phyloP scores from a whole-genome alignment of 1,140 invertebrate genomes.

The Theocolax elegans region DNA sequence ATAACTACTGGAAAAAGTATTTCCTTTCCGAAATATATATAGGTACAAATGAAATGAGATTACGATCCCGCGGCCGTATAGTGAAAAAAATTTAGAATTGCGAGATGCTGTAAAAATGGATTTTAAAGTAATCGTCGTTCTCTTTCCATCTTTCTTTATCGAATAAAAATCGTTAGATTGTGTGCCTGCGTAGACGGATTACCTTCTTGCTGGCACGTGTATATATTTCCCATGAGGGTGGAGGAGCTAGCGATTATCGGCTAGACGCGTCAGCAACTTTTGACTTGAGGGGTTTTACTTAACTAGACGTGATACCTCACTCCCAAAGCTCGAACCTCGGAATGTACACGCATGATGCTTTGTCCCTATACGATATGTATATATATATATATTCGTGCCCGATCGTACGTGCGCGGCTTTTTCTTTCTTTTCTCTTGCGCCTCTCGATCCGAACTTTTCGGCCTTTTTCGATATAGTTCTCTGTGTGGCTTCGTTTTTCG shows the following conservation, averaged over 20 bases:
- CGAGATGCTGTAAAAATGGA: slow-evolving; percentile 20
- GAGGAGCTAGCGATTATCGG: slow-evolving; percentile 7
- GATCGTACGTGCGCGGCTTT: too few relatives aligned
- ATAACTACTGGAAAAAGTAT: too few relatives aligned
- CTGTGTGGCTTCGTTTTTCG: too few relatives aligned
- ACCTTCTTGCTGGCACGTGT: not conserved
- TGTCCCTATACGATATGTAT: too few relatives aligned
- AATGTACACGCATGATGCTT: too few relatives aligned
- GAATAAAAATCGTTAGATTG: not conserved
- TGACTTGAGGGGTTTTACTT: not conserved
- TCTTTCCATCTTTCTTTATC: not conserved
- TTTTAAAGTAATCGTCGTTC: slow-evolving; percentile 11
- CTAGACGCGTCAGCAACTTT: slow-evolving; percentile 19
- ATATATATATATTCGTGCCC: too few relatives aligned
- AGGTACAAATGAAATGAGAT: too few relatives aligned
- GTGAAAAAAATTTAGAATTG: too few relatives aligned
- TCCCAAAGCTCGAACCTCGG: too few relatives aligned
- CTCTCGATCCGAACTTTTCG: too few relatives aligned
- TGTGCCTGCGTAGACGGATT: not conserved
- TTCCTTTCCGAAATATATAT: too few relatives aligned
- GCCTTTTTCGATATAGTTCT: not conserved
- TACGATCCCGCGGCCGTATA: too few relatives aligned
- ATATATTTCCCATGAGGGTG: slow-evolving; percentile 9
- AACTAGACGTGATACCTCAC: not conserved
- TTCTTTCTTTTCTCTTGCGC: not conserved